Conservation (phyloP, 2,888 invertebrate species). For the Harpalus rubripes region DNA sequence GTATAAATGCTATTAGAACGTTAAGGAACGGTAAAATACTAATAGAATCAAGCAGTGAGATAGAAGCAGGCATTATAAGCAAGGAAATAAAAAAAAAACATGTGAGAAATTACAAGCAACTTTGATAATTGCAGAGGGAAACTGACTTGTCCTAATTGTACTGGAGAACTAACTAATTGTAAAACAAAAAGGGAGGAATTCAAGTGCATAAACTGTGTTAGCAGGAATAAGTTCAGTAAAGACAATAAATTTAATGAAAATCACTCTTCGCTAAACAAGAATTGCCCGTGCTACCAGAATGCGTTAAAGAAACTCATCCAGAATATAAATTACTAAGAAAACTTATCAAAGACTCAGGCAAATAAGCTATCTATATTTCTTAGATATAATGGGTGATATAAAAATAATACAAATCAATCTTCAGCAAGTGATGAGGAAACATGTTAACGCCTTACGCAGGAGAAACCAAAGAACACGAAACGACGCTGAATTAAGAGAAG, state of each 20-base stretch:
- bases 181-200: background rate
- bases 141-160: background rate
- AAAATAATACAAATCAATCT: no score
- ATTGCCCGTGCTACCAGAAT: background rate
- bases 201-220: background rate
- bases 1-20: background rate
- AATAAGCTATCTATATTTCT: no score
- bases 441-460: no score
- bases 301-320: background rate
- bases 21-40: background rate
- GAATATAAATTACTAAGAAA: background rate
- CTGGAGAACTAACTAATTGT: background rate
- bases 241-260: background rate
- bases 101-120: no score
- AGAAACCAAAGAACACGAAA: no score
- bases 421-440: no score
- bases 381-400: no score
- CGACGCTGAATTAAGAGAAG: no score
- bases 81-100: no score
- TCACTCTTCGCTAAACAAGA: background rate
- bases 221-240: background rate
- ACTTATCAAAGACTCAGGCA: background rate
- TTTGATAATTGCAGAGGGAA: background rate
- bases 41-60: background rate
- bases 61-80: no score